These are phyloP conservation scores for Nomada flava DNA, from an alignment of 2,888 invertebrate species.

Conservation along the genomic window DNA sequence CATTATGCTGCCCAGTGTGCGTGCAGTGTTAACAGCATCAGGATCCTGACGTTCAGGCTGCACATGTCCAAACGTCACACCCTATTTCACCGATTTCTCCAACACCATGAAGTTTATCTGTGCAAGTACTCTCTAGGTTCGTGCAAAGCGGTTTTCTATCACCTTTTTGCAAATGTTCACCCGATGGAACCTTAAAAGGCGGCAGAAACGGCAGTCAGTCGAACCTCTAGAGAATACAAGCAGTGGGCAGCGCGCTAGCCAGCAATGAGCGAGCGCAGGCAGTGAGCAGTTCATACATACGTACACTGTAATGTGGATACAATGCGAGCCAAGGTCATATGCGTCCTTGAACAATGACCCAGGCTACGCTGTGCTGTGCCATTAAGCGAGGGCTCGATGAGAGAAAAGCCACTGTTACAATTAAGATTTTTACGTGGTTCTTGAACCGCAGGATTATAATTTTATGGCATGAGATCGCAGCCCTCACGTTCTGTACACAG, in stretches of 20 bases:
- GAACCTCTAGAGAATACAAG: conserved; percentile 76
- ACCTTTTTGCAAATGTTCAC: conserved; percentile 37
- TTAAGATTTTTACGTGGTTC: conserved; percentile 33
- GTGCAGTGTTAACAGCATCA: conserved; percentile 61
- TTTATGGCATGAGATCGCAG: conserved; percentile 61
- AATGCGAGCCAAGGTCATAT: conserved; percentile 72
- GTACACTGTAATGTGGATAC: conserved; percentile 80
- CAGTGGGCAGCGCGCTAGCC: conserved; percentile 81
- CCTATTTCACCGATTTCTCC: conserved; percentile 56
- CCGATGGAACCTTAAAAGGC: conserved; percentile 53
- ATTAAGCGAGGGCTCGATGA: conserved; percentile 66
- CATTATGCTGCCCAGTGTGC: conserved; percentile 78
- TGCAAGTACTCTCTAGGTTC: conserved; percentile 76
- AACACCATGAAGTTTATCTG: conserved; percentile 71
- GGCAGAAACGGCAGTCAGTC: conserved; percentile 60
- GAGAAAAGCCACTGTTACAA: conserved; percentile 47
- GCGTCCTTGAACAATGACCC: conserved; percentile 65
- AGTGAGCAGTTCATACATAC: conserved; percentile 83
- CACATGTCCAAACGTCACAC: conserved; percentile 41
- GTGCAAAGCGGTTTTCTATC: conserved; percentile 51
- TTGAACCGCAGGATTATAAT: conserved; percentile 33
- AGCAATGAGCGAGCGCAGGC: conserved; percentile 81
- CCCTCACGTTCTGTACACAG: conserved; percentile 68
- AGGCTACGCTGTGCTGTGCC: conserved; percentile 69
- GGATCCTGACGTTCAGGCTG: conserved; percentile 55